Conservation (phyloP, 1,140 invertebrate genomes). For the Euwallacea similis region DNA sequence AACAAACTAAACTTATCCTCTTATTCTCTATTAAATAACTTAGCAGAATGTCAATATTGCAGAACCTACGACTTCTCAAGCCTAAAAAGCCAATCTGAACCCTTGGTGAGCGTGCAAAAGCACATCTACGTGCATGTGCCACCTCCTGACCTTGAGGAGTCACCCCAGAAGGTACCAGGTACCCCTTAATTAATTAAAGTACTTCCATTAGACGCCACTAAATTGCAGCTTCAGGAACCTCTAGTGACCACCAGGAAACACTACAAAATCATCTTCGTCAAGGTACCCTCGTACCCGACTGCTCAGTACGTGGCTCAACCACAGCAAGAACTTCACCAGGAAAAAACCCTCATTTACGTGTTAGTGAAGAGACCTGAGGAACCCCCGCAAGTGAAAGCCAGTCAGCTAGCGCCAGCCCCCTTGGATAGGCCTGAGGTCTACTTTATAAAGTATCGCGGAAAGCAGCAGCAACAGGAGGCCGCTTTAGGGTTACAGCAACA, state of each 20-base stretch:
- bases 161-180: conserved; percentile 51
- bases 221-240: conserved; percentile 53
- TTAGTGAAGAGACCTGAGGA: conserved; percentile 85
- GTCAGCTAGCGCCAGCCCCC: conserved; percentile 74
- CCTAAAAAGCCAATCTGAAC: conserved; percentile 12
- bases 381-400: conserved; percentile 72
- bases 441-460: conserved; percentile 83
- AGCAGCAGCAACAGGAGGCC: conserved; percentile 10
- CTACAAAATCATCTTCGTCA: conserved; percentile 89
- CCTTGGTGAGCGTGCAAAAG: conserved; percentile 60
- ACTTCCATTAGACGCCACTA: background rate
- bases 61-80: no score
- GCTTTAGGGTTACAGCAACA: conserved; percentile 52
- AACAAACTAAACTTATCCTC: no score
- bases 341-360: conserved; percentile 86
- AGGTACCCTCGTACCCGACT: conserved; percentile 80
- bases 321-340: conserved; percentile 73
- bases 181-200: background rate
- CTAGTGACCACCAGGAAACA: conserved; percentile 71
- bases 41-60: no score
- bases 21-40: no score
- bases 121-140: conserved; percentile 72
- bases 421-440: conserved; percentile 83
- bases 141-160: conserved; percentile 71
- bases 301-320: conserved; percentile 71